Conservation (phyloP, 2,888 invertebrate species). For the Pyralis farinalis region DNA sequence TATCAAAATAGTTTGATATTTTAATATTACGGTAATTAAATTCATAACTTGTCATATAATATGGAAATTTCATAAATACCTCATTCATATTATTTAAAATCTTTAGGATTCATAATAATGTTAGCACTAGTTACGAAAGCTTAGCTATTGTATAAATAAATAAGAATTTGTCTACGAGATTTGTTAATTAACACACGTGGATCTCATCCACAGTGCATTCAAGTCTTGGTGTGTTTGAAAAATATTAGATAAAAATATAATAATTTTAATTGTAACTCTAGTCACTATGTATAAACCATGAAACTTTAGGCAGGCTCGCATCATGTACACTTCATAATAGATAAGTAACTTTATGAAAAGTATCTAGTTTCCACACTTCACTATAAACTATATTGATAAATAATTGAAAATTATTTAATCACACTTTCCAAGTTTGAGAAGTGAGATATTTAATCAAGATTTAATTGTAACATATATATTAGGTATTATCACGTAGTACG, state of each 20-base stretch:
- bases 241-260: constrained; percentile 6
- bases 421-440: background rate
- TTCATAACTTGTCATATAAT: background rate
- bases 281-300: constrained; percentile 34
- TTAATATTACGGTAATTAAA: no score
- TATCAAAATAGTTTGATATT: background rate
- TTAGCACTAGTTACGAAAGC: constrained; percentile 4
- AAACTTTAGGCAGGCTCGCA: constrained; percentile 9
- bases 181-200: background rate
- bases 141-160: constrained; percentile 9
- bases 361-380: background rate
- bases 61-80: constrained; percentile 13
- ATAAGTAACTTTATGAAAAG: background rate
- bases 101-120: constrained; percentile 5
- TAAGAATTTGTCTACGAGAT: constrained; percentile 2
- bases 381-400: no score
- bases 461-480: background rate
- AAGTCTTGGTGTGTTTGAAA: constrained; percentile 8
- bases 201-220: background rate
- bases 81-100: constrained; percentile 14
- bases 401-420: no score
- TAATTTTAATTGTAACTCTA: constrained; percentile 2
- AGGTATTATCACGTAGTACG: constrained; percentile 6
- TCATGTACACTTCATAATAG: constrained; percentile 1
- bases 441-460: background rate